These are phyloP conservation scores for Seira ritae DNA, from an alignment of 2,888 invertebrate genomes.

Conservation along the genomic window DNA sequence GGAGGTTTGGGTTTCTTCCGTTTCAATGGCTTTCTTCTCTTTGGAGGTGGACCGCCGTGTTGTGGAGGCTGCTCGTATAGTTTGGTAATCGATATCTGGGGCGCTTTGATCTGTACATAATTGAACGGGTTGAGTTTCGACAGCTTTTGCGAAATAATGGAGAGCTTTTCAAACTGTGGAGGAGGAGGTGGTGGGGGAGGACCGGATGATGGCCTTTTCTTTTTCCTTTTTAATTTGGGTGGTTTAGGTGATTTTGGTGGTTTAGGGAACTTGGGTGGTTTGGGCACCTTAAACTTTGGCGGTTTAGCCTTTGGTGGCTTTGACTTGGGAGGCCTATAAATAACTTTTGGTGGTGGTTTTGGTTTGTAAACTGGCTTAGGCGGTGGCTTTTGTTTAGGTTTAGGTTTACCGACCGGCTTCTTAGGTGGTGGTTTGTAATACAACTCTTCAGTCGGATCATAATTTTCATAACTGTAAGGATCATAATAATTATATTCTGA, in stretches of 20 bases:
- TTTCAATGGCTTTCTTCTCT: background rate
- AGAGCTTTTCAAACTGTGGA: slow-evolving; percentile 25
- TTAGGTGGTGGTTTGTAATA: slow-evolving; percentile 32
- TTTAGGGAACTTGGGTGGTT: background rate
- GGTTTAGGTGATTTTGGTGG: slow-evolving; percentile 22
- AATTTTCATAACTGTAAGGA: slow-evolving; percentile 24
- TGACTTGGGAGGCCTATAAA: background rate
- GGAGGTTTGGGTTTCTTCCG: background rate
- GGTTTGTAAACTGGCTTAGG: background rate
- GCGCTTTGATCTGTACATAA: slow-evolving; percentile 21
- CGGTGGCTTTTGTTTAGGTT: slow-evolving; percentile 22
- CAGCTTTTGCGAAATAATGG: slow-evolving; percentile 33
- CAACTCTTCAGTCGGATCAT: background rate
- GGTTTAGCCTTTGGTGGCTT: background rate
- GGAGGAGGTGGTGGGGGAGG: slow-evolving; percentile 4
- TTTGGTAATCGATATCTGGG: background rate
- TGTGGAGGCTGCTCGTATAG: background rate
- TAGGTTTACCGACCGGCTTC: slow-evolving; percentile 12
- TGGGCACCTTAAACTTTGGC: background rate
- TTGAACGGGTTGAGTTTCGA: slow-evolving; percentile 43
- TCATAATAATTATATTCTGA: slow-evolving; percentile 20
- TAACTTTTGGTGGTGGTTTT: background rate
- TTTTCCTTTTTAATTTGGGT: background rate
- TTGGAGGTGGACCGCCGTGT: background rate
- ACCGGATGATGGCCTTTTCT: background rate